phyloP scores from a whole-genome alignment of 2,888 invertebrate species.

The Caenorhabditis doughertyi region DNA sequence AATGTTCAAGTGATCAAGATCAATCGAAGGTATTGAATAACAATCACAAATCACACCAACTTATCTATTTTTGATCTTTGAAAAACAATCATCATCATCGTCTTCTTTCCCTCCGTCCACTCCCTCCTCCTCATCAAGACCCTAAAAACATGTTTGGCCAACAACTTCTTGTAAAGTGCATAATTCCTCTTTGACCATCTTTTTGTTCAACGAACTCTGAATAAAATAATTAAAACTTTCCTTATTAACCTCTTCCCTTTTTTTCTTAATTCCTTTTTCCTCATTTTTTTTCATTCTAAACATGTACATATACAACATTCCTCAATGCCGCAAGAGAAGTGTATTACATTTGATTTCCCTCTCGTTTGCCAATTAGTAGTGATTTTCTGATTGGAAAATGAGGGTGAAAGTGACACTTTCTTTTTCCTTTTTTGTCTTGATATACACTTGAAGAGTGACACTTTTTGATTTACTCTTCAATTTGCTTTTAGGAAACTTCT shows the following conservation, averaged over 20 bases:
- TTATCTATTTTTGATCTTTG: constrained; percentile 20
- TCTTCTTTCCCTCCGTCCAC: neutral
- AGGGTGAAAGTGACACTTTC: constrained; percentile 38
- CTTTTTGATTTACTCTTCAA: neutral
- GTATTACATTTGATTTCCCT: constrained; percentile 44
- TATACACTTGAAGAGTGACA: neutral
- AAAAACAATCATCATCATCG: constrained; percentile 26
- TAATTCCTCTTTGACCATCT: too few relatives aligned
- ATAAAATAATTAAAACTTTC: neutral
- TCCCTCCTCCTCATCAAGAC: neutral
- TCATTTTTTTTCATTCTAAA: neutral
- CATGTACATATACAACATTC: constrained; percentile 8
- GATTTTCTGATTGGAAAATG: constrained; percentile 31
- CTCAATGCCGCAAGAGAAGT: constrained; percentile 4
- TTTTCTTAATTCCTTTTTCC: neutral
- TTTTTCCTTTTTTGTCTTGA: neutral
- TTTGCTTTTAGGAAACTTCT: neutral
- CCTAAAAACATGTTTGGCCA: constrained; percentile 15
- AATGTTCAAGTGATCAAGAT: constrained; percentile 12
- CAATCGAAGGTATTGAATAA: neutral
- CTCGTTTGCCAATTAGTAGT: constrained; percentile 59
- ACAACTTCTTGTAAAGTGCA: neutral
- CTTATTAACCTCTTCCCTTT: constrained; percentile 9
- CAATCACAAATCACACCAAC: constrained; percentile 26
- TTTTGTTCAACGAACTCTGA: constrained; percentile 9